Evolutionary conservation across 2,113 vertebrate genomes (phyloP).

Genomic region (Isurus oxyrinchus): DNA sequence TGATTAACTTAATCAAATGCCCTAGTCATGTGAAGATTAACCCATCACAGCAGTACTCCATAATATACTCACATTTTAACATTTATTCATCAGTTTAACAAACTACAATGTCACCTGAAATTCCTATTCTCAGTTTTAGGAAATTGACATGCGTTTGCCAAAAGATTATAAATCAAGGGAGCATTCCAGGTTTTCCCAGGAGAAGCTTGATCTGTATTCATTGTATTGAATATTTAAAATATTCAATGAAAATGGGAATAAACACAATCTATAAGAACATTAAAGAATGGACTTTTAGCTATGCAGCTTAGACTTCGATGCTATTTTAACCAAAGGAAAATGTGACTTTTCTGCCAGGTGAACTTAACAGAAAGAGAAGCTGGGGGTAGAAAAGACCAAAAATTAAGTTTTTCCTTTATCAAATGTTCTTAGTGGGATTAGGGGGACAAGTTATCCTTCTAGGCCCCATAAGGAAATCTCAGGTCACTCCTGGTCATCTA

Average conservation of each 20-base stretch:
- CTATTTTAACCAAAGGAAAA: not conserved
- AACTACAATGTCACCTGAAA: not conserved
- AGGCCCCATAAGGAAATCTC: not conserved
- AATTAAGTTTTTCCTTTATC: not conserved
- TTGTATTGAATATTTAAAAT: not conserved
- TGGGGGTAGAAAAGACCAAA: not conserved
- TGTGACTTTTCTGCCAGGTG: not conserved
- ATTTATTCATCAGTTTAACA: not conserved
- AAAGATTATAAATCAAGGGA: not conserved
- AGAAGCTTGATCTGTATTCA: not conserved
- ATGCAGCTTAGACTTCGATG: not conserved
- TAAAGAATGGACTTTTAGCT: not conserved
- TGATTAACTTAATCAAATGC: conserved; percentile 30
- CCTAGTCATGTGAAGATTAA: conserved; percentile 24
- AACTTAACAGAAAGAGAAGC: not conserved
- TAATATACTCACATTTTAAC: not conserved
- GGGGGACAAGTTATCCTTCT: not conserved
- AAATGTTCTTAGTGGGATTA: not conserved
- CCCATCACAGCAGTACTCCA: not conserved
- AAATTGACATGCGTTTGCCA: too few species aligned
- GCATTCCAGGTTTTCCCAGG: not conserved
- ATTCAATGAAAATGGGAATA: not conserved
- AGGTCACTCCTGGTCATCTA: not conserved
- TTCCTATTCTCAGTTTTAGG: not conserved
- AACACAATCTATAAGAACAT: not conserved